Evolutionary conservation across 2,888 invertebrate genomes (phyloP).

Genomic region (Ferrisia virgata): DNA sequence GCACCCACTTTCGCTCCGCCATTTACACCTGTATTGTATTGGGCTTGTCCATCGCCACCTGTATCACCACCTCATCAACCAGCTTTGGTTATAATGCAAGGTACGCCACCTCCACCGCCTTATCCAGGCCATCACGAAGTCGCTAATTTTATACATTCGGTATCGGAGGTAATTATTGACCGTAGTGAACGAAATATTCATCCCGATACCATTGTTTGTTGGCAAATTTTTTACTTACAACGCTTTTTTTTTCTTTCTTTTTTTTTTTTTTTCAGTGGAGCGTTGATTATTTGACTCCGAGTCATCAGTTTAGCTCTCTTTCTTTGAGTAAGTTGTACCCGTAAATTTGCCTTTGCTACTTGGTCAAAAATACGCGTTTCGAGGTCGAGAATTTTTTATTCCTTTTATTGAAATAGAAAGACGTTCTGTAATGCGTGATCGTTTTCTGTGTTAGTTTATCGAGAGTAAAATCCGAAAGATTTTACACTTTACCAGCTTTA

Average conservation of each 20-base stretch:
- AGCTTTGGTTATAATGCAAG: conserved; percentile 48
- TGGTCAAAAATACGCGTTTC: not conserved
- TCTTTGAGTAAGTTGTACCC: conserved; percentile 47
- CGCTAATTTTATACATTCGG: conserved; percentile 49
- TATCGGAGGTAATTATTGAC: conserved; percentile 48
- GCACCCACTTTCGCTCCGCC: conserved; percentile 48
- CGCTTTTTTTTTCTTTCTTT: conserved; percentile 30
- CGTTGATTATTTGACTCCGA: conserved; percentile 49
- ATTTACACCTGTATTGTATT: conserved; percentile 50
- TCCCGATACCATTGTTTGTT: not conserved
- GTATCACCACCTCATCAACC: conserved; percentile 49
- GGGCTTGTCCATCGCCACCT: conserved; percentile 50
- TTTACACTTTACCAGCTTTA: no score
- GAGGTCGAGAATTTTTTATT: no score
- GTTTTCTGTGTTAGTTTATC: no score
- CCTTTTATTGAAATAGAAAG: no score
- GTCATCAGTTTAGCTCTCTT: conserved; percentile 49
- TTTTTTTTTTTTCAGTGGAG: conserved; percentile 49
- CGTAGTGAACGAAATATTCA: not conserved
- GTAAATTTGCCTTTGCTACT: not conserved
- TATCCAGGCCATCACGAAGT: conserved; percentile 47
- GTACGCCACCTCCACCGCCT: conserved; percentile 48
- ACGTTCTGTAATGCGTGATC: no score
- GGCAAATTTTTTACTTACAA: not conserved
- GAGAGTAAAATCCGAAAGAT: no score